Evolutionary conservation across 2,113 vertebrate genomes (phyloP).

Genomic region (Eurypyga helias): DNA sequence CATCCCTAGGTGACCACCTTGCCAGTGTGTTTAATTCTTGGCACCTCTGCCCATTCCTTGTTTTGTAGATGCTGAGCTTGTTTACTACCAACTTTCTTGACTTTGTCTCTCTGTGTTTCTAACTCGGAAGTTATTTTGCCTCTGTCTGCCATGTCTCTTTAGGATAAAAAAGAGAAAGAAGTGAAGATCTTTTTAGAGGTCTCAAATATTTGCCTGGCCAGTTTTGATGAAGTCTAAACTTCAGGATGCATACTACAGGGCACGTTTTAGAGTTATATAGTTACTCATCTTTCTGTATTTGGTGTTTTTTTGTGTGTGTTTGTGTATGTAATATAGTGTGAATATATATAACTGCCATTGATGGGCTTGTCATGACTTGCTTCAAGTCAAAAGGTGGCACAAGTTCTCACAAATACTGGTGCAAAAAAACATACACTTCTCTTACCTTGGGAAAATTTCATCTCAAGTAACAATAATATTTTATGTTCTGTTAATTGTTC

Average conservation of each 20-base stretch:
- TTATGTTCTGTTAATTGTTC: not conserved
- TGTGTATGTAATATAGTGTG: not conserved
- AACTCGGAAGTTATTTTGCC: not conserved
- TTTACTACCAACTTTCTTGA: not conserved
- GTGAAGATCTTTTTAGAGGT: not conserved
- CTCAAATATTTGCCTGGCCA: not conserved
- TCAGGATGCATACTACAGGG: not conserved
- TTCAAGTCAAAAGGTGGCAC: not conserved
- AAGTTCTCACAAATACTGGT: not conserved
- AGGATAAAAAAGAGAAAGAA: not conserved
- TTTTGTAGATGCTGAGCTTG: not conserved
- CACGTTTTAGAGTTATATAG: not conserved
- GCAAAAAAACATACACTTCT: not conserved
- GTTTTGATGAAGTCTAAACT: not conserved
- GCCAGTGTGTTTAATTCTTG: not conserved
- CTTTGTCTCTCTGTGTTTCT: not conserved
- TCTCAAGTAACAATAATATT: not conserved
- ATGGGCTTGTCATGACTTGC: not conserved
- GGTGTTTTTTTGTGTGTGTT: not conserved
- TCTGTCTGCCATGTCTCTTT: rapidly evolving
- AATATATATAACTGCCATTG: not conserved
- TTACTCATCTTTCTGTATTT: not conserved
- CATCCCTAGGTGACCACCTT: not conserved
- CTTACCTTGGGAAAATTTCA: not conserved
- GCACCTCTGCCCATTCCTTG: not conserved